A percentile compares a stretch with the other conserved stretches of the same genome.
Conservation (phyloP, 1,140 invertebrate genomes). For the Campoletis sonorensis region DNA sequence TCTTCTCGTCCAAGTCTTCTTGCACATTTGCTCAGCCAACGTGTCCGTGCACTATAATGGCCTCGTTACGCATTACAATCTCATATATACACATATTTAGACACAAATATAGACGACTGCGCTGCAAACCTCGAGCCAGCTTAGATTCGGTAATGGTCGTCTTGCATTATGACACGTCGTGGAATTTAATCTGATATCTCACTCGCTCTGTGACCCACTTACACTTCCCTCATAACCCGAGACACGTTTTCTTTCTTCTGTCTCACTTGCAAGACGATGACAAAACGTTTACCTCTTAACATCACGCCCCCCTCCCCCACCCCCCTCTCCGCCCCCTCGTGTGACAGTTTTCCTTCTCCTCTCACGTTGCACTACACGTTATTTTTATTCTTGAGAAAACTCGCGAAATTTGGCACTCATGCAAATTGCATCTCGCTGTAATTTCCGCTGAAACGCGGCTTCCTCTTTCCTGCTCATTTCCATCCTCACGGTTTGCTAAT, state of each 20-base stretch:
- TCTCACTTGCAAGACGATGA: neutral
- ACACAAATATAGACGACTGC: neutral
- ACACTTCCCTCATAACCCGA: neutral
- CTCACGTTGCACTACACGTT: neutral
- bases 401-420: too few relatives aligned
- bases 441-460: too few relatives aligned
- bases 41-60: neutral
- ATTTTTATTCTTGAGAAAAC: too few relatives aligned
- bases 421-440: too few relatives aligned
- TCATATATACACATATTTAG: neutral
- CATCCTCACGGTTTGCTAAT: too few relatives aligned
- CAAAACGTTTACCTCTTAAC: too few relatives aligned
- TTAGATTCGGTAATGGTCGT: constrained; percentile 8
- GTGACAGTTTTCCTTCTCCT: neutral
- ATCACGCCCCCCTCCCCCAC: neutral
- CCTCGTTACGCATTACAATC: constrained; percentile 16
- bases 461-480: too few relatives aligned
- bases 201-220: constrained; percentile 12
- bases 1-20: neutral
- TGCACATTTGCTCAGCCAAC: constrained; percentile 1
- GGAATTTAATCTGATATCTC: constrained; percentile 36
- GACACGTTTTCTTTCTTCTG: neutral
- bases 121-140: neutral
- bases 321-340: too few relatives aligned
- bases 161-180: constrained; percentile 17